Evolutionary conservation across 53 echinoderm and acorn worm species (phyloP).

Genomic region (Zoroaster sp.): DNA sequence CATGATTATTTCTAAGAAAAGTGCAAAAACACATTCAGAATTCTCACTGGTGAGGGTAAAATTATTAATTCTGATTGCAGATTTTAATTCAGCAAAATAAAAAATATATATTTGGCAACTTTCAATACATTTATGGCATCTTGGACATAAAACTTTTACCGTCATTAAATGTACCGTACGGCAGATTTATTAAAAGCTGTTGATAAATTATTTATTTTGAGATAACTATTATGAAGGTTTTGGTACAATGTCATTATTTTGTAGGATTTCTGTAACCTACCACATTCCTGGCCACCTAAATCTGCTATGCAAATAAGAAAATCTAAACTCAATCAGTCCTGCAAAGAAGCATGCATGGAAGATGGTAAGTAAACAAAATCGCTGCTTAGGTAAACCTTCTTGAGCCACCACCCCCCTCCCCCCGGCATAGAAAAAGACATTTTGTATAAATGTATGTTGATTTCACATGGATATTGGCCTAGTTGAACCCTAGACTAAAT

Average conservation of each 20-base stretch:
- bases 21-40: background rate
- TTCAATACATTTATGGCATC: background rate
- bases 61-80: too few relatives aligned
- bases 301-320: slow-evolving; percentile 66
- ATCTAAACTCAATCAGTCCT: slow-evolving; percentile 62
- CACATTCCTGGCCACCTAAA: slow-evolving; percentile 77
- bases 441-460: background rate
- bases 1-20: background rate
- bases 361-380: slow-evolving; percentile 57
- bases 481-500: background rate
- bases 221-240: background rate
- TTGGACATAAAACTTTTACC: background rate
- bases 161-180: background rate
- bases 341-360: slow-evolving; percentile 68
- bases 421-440: background rate
- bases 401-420: too few relatives aligned
- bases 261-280: slow-evolving; percentile 74
- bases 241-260: background rate
- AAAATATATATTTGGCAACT: background rate
- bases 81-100: background rate
- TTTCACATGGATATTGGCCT: background rate
- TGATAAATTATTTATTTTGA: background rate
- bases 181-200: background rate
- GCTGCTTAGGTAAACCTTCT: background rate
- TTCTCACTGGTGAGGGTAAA: too few relatives aligned